Evolutionary conservation across 1,140 invertebrate species (phyloP).

Genomic region (Aphidius ervi): DNA sequence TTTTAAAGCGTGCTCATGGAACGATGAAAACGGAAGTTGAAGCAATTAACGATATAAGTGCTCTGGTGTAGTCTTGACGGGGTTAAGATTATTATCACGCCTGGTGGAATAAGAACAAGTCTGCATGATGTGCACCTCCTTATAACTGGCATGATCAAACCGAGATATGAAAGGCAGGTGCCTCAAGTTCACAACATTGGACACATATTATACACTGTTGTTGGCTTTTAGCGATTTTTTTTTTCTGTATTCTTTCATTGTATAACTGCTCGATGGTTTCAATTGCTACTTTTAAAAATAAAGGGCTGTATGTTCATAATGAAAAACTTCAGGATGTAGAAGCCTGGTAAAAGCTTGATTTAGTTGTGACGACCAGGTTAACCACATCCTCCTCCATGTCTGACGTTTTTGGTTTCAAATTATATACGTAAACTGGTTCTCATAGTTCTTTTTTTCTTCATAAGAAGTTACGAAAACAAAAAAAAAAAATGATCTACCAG

Average conservation of each 20-base stretch:
- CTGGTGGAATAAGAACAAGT: too few relatives aligned
- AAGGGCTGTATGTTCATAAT: neutral
- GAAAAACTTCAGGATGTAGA: slow-evolving; percentile 15
- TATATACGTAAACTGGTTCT: too few relatives aligned
- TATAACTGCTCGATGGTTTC: too few relatives aligned
- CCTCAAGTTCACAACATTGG: neutral
- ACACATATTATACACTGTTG: too few relatives aligned
- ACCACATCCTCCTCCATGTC: slow-evolving; percentile 37
- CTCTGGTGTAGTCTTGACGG: slow-evolving; percentile 45
- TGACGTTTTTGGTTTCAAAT: too few relatives aligned
- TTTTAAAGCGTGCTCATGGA: slow-evolving; percentile 11
- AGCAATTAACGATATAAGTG: slow-evolving; percentile 57
- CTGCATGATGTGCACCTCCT: too few relatives aligned
- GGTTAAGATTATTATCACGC: too few relatives aligned
- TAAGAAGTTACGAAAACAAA: slow-evolving; percentile 16
- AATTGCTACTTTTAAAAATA: neutral
- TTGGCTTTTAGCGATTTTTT: too few relatives aligned
- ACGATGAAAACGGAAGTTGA: slow-evolving; percentile 44
- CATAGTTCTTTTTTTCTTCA: slow-evolving; percentile 16
- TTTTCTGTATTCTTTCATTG: too few relatives aligned
- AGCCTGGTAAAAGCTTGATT: slow-evolving; percentile 30
- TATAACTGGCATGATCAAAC: too few relatives aligned
- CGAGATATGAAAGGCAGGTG: too few relatives aligned
- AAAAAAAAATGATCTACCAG: slow-evolving; percentile 27
- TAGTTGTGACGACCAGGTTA: slow-evolving; percentile 31